Base-by-base conservation (phyloP, 2,888 invertebrate genomes). In the Mystacides longicornis region DNA sequence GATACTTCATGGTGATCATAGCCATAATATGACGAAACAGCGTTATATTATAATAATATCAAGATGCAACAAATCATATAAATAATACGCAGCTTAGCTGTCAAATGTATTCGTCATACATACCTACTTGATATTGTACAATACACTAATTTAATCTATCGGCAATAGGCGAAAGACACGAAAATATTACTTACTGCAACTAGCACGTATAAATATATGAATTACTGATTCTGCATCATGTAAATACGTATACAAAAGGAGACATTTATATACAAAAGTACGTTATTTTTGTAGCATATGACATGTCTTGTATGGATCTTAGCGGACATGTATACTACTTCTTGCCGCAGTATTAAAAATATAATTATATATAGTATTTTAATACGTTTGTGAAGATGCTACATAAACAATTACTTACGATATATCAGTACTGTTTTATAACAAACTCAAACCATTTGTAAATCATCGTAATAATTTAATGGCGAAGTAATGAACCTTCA, bases 261-360 rank as follows among this genome's bases (percentile, higher is more conserved):
- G 16, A 14, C 14, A 37, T 37, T 37, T 37, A 3, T 37, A 37
- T 37, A 16, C 3, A 16, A 37, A 37, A 37, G 16, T 37, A 7
- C 16, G 37, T n/a, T 37, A 37, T 37, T 37, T 37, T n/a, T 37
- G 37, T 37, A 37, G 37, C 37, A 37, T 37, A 37, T 37, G 37
- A 37, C 37, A 37, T 37, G 37, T n/a, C n/a, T n/a, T n/a, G n/a
- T 37, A 37, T 37, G 16, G 3, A 14, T 3, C 16, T n/a, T 37
- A 16, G 37, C 16, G 37, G 37, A 37, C 37, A 37, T 37, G 37
- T 37, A 37, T 27, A 7, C 5, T 37, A 37, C 37, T 37, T 37
- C 3, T n/a, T 14, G 16, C 37, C n/a, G 37, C 37, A 14, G n/a
- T n/a, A 37, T 37, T 37, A 14, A 14, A 14, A 16, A 14, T n/a